Base-by-base conservation (phyloP, 2,113 vertebrate species). In the Pardalotus punctatus region DNA sequence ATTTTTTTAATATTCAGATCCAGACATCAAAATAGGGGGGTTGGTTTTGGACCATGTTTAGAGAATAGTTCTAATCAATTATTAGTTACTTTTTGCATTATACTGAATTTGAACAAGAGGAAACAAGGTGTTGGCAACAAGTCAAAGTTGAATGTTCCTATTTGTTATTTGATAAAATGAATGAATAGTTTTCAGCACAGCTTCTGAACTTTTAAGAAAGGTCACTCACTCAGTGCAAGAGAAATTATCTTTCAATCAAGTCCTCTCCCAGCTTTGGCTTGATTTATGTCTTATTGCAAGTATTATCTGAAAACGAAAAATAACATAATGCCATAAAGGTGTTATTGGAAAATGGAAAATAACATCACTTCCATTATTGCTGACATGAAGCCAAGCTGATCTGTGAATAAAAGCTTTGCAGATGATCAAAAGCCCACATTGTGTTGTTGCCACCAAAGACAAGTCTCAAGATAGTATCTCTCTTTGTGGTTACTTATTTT, bases 211-310 rank as follows among this genome's bases (percentile, higher is more conserved):
- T 91, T 91, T 72, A 81, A 86, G 72, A 91, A 74, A 95, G 67
- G 74, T 87, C 78, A 62, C 19, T 71, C n/a, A 61, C 45, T 82
- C 57, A 54, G 48, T 95, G 69, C 17, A 79, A 90, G 23, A 27
- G 57, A 94, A 95, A 86, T 91, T 80, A 47, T 88, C 72, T 95
- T 97, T 90, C 92, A 91, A 50, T 95, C 73, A 95, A 92, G 51
- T 87, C 14, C 7, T 87, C 80, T 94, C 33, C 47, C 19, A 6
- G 29, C 70, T 90, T 66, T 81, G 58, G 27, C 31, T 92, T 93
- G 83, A 92, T 86, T 85, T 96, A 91, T 91, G 69, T 88, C 84
- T 86, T 87, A 90, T 66, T 85, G 20, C 25, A 66, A 86, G 40
- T 69, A 86, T 86, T 72, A 84, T 57, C 87, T 92, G 85, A 87